Conservation (phyloP, 2,113 vertebrate genomes). For the Acanthochromis polyacanthus region DNA sequence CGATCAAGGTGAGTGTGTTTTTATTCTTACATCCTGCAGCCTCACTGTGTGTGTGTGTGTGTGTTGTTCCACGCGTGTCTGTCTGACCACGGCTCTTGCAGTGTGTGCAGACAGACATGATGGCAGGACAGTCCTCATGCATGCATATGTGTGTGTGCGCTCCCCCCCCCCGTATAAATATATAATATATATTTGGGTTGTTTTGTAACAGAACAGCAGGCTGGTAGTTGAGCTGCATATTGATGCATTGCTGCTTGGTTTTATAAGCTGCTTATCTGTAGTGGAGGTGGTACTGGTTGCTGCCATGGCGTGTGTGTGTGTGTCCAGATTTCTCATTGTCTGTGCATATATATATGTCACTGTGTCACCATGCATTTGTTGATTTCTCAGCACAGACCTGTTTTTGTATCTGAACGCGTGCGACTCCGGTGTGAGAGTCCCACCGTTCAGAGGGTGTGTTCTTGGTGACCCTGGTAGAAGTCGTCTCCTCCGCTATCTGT, state of each 20-base stretch:
- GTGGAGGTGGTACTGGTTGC: slow-evolving; percentile 49
- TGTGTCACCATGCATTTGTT: slow-evolving; percentile 72
- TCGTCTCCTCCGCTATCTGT: slow-evolving; percentile 38
- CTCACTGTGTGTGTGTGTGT: slow-evolving; percentile 25
- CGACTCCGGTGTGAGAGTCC: slow-evolving; percentile 30
- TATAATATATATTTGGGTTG: slow-evolving; percentile 26
- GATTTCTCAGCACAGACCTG: slow-evolving; percentile 35
- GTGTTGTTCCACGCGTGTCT: slow-evolving; percentile 42
- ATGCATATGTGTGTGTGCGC: slow-evolving; percentile 6
- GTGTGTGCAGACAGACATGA: slow-evolving; percentile 48
- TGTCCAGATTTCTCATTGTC: slow-evolving; percentile 32
- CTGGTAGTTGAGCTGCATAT: slow-evolving; percentile 60
- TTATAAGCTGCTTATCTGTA: slow-evolving; percentile 59
- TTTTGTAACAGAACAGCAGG: slow-evolving; percentile 55
- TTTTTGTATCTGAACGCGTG: slow-evolving; percentile 4
- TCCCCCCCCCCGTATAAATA: too few species aligned
- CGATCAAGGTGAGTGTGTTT: slow-evolving; percentile 81
- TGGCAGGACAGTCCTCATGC: slow-evolving; percentile 41
- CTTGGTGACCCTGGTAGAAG: slow-evolving; percentile 66
- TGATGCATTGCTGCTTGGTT: slow-evolving; percentile 69
- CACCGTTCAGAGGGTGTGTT: slow-evolving; percentile 57
- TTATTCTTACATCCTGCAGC: slow-evolving; percentile 56
- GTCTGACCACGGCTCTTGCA: slow-evolving; percentile 41
- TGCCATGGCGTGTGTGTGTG: slow-evolving; percentile 33
- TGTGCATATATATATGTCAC: slow-evolving; percentile 74